Base-by-base conservation (phyloP, 2,113 vertebrate genomes). In the Oreochromis aureus region DNA sequence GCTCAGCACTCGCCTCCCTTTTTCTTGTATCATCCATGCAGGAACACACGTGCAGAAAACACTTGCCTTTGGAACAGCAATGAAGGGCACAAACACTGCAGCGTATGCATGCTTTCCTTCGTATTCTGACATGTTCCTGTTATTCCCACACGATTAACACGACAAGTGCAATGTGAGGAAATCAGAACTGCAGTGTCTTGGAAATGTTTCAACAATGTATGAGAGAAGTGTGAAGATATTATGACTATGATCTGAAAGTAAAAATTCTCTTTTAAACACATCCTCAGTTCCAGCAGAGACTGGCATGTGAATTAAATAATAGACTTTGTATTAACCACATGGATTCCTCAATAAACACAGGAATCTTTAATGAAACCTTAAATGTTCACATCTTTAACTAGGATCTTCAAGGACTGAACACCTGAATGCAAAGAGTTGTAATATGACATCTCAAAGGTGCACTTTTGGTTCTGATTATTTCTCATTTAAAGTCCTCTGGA, bases 1-100 rank as follows among this genome's bases (percentile, higher is more conserved):
- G 84, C 82, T 87, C 91, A 51, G 63, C 89, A 82, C 88, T 82
- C 71, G 36, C 88, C 86, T 89, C 59, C 27, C 55, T 83, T 63
- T 44, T 63, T 73, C 66, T 81, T 87, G 81, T 24, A 61, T 69
- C 61, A 73, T 80, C 71, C 76, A 30, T 53, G 82, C 46, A 82
- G 22, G 53, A 41, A 82, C 30, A 71, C 81, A 80, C 27, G 18
- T 73, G 59, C 58, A 84, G 44, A 76, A 83, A 11, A 19, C 39
- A 58, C 48, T 22, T 55, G 66, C 78, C 80, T 78, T 80, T 79
- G 63, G 30, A 55, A 46, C 7, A 2, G 22, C 22, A 30, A 18
- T 53, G 71, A 80, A 73, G 76, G 80, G 27, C 41, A 80, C 7
- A 82, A 48, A 81, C 27, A 58, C 30, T 41, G 55, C 76, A 73